phyloP scores from a whole-genome alignment of 2,888 invertebrate species.

The Cecidostiba fungosa region DNA sequence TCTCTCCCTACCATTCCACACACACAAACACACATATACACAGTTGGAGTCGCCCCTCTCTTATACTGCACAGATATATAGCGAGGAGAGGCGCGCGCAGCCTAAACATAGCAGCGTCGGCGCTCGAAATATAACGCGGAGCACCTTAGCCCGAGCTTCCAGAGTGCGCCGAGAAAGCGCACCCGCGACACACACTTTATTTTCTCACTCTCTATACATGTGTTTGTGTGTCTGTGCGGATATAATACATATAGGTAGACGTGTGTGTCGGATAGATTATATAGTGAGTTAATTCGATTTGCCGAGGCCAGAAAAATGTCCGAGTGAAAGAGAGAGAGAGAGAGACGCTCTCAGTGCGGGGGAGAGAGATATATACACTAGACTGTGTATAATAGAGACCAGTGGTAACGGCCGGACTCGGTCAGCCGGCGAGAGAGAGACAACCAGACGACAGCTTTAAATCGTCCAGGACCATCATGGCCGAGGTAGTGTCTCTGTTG shows the following conservation, averaged over 20 bases:
- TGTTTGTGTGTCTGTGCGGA: neutral
- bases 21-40: neutral
- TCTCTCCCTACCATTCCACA: neutral
- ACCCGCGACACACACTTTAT: neutral
- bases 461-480: conserved; percentile 10
- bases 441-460: neutral
- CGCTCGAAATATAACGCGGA: conserved; percentile 78
- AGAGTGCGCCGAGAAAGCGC: conserved; percentile 63
- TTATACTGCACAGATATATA: too few species aligned
- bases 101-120: conserved; percentile 77
- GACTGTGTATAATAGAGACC: neutral
- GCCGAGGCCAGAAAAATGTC: conserved; percentile 72
- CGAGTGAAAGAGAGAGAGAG: conserved; percentile 43
- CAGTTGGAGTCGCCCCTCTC: neutral
- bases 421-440: conserved; percentile 38
- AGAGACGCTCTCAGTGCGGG: neutral
- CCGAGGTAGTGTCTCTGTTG: conserved; percentile 17
- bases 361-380: neutral
- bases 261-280: neutral
- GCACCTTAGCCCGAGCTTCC: conserved; percentile 70
- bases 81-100: neutral
- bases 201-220: neutral
- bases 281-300: conserved; percentile 68
- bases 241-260: neutral
- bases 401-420: conserved; percentile 48